A percentile compares a stretch with the other conserved stretches of the same genome.
Conservation (phyloP, 2,113 vertebrate genomes). For the Oncorhynchus keta region DNA sequence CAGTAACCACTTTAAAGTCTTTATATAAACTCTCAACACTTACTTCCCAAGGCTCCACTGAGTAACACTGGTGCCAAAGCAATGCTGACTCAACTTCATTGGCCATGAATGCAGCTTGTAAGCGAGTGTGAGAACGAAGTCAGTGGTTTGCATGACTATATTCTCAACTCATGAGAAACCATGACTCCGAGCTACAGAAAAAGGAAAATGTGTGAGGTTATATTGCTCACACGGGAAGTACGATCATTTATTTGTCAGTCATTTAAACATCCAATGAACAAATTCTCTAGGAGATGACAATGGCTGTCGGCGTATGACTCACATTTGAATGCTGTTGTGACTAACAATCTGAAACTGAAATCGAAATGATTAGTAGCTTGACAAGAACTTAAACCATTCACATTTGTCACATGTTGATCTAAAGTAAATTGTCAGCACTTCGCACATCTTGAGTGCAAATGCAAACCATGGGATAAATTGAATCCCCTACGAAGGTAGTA, state of each 20-base stretch:
- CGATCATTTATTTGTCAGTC: conserved; percentile 20
- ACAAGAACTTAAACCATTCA: conserved; percentile 39
- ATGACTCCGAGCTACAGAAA: conserved; percentile 33
- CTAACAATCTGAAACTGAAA: background rate
- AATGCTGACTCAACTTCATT: conserved; percentile 55
- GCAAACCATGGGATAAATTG: conserved; percentile 55
- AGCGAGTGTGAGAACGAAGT: conserved; percentile 24
- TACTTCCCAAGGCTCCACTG: conserved; percentile 46
- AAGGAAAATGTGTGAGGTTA: background rate
- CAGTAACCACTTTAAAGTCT: conserved; percentile 22
- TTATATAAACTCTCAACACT: conserved; percentile 37
- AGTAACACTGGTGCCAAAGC: conserved; percentile 46
- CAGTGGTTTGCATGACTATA: conserved; percentile 35
- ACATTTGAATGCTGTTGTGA: too few species aligned
- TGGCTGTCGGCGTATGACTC: too few species aligned
- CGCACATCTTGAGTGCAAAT: conserved; percentile 68
- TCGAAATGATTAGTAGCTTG: conserved; percentile 17
- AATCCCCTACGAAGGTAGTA: conserved; percentile 58
- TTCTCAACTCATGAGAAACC: conserved; percentile 39
- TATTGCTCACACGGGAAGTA: conserved; percentile 36
- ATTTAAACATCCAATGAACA: background rate
- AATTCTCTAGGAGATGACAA: too few species aligned
- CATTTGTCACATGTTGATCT: conserved; percentile 46
- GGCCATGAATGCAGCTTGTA: conserved; percentile 16
- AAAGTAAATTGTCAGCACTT: conserved; percentile 48